Evolutionary conservation across 2,888 invertebrate genomes (phyloP).

Genomic region (Vanessa cardui): DNA sequence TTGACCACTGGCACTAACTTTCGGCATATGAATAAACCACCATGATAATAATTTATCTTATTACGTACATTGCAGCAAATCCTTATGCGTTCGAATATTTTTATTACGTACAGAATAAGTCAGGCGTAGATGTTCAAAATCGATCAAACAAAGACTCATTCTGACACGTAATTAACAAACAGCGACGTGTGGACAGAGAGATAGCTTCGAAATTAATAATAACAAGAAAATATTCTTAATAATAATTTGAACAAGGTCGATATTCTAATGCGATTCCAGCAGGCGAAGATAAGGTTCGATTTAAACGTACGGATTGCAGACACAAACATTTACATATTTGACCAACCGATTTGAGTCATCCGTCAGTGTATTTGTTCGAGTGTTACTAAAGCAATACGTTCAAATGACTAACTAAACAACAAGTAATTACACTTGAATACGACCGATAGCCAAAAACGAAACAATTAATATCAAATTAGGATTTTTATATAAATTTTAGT

Average conservation of each 20-base stretch:
- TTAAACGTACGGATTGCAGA: constrained; percentile 36
- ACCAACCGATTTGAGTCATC: constrained; percentile 43
- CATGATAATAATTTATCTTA: too few relatives aligned
- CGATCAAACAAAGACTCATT: constrained; percentile 37
- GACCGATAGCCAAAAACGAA: neutral
- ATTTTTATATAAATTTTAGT: too few relatives aligned
- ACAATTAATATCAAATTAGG: too few relatives aligned
- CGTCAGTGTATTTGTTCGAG: constrained; percentile 32
- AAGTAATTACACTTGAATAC: constrained; percentile 12
- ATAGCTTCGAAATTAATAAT: constrained; percentile 10
- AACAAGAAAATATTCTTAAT: constrained; percentile 13
- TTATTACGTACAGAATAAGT: constrained; percentile 13
- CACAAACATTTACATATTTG: constrained; percentile 42
- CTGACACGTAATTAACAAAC: constrained; percentile 36
- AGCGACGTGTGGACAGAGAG: constrained; percentile 29
- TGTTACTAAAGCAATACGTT: constrained; percentile 22
- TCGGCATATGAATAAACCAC: too few relatives aligned
- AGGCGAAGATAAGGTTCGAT: constrained; percentile 32
- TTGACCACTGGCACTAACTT: too few relatives aligned
- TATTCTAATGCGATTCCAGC: constrained; percentile 19
- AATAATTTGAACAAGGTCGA: constrained; percentile 6
- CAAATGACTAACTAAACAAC: constrained; percentile 12
- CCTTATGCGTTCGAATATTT: too few relatives aligned
- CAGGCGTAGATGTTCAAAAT: constrained; percentile 34
- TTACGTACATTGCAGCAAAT: too few relatives aligned